phyloP scores from a whole-genome alignment of 2,113 vertebrate genomes.

The Equus quagga region DNA sequence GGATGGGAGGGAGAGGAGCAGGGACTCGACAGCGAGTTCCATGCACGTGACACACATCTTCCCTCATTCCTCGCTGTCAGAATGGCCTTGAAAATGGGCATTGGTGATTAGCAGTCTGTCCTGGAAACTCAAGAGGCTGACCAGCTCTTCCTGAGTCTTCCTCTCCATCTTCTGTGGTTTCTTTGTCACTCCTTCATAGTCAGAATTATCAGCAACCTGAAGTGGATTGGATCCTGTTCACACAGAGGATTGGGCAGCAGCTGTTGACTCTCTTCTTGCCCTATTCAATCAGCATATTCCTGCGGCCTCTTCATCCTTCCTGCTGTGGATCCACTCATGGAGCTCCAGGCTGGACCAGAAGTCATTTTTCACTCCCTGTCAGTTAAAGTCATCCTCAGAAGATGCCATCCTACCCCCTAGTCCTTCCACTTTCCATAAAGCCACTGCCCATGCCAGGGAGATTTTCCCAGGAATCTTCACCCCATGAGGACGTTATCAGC shows the following conservation, averaged over 20 bases:
- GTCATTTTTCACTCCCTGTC: not conserved
- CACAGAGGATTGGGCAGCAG: not conserved
- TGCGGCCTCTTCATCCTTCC: not conserved
- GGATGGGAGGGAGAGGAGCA: not conserved
- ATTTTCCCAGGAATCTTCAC: not conserved
- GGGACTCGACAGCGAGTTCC: accelerated
- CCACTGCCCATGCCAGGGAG: not conserved
- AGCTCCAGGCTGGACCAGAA: not conserved
- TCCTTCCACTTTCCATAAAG: not conserved
- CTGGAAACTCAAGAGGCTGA: accelerated
- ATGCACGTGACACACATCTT: accelerated
- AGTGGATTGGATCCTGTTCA: not conserved
- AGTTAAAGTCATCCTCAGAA: not conserved
- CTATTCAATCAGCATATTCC: accelerated
- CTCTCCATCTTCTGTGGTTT: not conserved
- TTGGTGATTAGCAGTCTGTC: not conserved
- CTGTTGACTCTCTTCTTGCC: not conserved
- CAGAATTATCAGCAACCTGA: not conserved
- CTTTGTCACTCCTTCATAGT: not conserved
- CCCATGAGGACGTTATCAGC: not conserved
- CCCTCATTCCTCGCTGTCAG: not conserved
- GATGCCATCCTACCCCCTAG: not conserved
- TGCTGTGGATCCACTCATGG: not conserved
- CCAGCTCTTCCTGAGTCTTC: no score
- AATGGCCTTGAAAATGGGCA: no score